Evolutionary conservation across 2,797 vertebrate genomes (phyloP).

Genomic region (Squalus acanthias): DNA sequence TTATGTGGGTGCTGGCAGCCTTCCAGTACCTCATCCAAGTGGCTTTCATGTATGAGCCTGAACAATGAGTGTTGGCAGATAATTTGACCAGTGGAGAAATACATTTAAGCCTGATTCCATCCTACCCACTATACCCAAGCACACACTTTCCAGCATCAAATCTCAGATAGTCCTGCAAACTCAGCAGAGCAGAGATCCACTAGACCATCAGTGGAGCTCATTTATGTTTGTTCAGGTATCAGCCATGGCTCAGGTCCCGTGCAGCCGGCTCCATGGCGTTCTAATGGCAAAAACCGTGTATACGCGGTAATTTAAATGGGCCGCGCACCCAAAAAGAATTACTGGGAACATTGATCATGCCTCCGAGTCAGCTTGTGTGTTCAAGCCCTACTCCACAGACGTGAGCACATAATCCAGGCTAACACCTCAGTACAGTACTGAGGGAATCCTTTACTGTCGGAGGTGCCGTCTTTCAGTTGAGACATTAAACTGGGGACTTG

Average conservation of each 20-base stretch:
- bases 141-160: not conserved
- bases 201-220: not conserved
- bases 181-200: too few relatives aligned
- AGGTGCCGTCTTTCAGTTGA: not conserved
- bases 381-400: not conserved
- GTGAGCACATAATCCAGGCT: not conserved
- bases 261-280: too few relatives aligned
- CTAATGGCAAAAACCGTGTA: too few relatives aligned
- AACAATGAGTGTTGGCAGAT: not conserved
- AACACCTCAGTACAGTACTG: not conserved
- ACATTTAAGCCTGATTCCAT: not conserved
- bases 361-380: not conserved
- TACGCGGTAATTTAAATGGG: too few relatives aligned
- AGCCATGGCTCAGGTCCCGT: not conserved
- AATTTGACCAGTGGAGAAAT: not conserved
- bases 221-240: not conserved
- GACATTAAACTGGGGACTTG: too few relatives aligned
- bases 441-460: not conserved
- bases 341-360: too few relatives aligned
- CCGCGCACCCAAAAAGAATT: too few relatives aligned
- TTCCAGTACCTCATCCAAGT: not conserved
- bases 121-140: too few relatives aligned
- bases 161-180: not conserved
- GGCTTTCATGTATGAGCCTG: not conserved
- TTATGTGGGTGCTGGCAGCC: not conserved